Base-by-base conservation (phyloP, 2,888 invertebrate species). In the Chymomyza procnemis region DNA sequence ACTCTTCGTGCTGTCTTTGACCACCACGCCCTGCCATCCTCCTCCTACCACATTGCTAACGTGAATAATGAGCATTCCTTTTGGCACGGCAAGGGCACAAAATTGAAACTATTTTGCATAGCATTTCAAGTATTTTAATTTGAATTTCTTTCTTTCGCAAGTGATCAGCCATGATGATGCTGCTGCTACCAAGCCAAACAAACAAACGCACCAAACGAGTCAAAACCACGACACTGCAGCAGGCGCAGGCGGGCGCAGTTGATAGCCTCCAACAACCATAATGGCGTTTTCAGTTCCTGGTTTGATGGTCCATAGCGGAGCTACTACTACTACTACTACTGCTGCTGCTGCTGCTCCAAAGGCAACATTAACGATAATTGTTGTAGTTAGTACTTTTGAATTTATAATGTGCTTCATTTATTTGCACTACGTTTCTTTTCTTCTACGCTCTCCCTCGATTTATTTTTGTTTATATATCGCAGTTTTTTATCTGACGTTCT, bases 21-120 rank as follows among this genome's bases (percentile, higher is more conserved):
- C 61, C 8, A 16, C 61, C 8, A n/a, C 54, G 52, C 30, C 22
- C 54, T 18, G 26, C 48, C 61, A 61, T 41, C n/a, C n/a, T n/a
- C n/a, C n/a, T n/a, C 55, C 48, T 52, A 6, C 19, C 26, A 8
- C 19, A 47, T 16, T 41, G 41, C 65, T 67, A 16, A 12, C 75
- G 65, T 75, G 74, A 80, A 71, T 84, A 87, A 88, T 88, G 88
- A 88, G 80, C 86, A 85, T 88, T 88, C 88, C 83, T 41, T 14
- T 18, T 18, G 21, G 54, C 19, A 14, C 14, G 68, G 66, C 68
- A 72, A 69, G 67, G 84, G 75, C 71, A 73, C 67, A 83, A 82
- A 85, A 80, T 87, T 87, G 84, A 87, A 85, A 88, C 84, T 85
- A 85, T 88, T 85, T 87, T 87, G 85, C 88, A 86, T 86, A 73